Percentiles rank a stretch among this genome's conserved stretches.
phyloP scores from a whole-genome alignment of 2,797 vertebrate species.

The Petrocephalus schoutedeni region DNA sequence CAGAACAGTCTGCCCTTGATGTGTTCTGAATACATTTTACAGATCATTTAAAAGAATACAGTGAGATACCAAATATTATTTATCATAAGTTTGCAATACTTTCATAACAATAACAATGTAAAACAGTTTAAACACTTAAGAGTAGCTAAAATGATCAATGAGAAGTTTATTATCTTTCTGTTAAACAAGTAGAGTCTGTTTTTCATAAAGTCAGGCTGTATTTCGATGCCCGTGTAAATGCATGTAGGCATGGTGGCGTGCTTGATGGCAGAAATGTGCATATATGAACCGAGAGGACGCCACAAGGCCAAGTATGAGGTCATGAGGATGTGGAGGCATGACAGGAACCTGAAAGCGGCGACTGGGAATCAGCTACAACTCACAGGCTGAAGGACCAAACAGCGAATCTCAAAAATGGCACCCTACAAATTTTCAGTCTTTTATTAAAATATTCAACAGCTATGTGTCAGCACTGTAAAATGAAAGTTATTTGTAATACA shows the following conservation, averaged over 20 bases:
- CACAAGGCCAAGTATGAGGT: constrained; percentile 9
- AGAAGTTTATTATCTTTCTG: background rate
- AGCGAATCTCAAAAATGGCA: constrained; percentile 26
- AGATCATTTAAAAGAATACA: background rate
- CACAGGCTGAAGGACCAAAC: constrained; percentile 46
- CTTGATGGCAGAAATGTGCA: background rate
- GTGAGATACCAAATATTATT: background rate
- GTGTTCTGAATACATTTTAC: background rate
- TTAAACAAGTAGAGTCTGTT: background rate
- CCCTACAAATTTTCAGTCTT: constrained; percentile 38
- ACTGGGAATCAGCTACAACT: constrained; percentile 43
- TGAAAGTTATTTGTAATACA: constrained; percentile 29
- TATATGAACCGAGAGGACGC: background rate
- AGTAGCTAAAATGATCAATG: background rate
- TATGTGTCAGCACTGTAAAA: constrained; percentile 26
- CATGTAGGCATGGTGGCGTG: background rate
- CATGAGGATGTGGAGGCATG: constrained; percentile 14
- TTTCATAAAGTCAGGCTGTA: background rate
- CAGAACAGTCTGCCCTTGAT: background rate
- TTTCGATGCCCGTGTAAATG: background rate
- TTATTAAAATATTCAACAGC: constrained; percentile 45
- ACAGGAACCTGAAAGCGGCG: constrained; percentile 32
- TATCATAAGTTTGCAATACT: background rate
- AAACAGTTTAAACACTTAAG: background rate
- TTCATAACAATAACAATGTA: background rate